Conservation (phyloP, 2,888 invertebrate genomes). For the Sarcophaga rosellei region DNA sequence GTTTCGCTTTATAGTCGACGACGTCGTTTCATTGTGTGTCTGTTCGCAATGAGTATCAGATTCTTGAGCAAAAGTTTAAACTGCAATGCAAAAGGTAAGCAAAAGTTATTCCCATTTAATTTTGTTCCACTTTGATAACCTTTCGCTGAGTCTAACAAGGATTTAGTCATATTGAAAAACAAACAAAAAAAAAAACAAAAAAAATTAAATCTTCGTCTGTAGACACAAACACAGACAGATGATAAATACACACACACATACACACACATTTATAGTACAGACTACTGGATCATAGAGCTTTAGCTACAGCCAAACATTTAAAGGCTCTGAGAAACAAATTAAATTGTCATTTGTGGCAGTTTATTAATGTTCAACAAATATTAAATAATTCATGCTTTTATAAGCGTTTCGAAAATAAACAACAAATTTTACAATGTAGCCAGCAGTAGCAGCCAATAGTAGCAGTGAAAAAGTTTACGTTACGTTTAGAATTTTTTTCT, state of each 20-base stretch:
- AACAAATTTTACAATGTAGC: background rate
- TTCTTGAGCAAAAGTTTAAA: conserved; percentile 62
- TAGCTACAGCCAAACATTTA: no score
- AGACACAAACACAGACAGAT: background rate
- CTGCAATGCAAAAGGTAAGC: conserved; percentile 65
- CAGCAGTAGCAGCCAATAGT: background rate
- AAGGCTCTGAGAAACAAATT: background rate
- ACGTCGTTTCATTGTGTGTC: background rate
- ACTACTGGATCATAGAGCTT: no score
- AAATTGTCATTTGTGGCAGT: conserved; percentile 36
- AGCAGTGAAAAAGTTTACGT: background rate
- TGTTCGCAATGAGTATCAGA: conserved; percentile 29
- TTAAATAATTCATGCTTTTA: background rate
- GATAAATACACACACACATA: background rate
- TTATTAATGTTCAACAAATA: conserved; percentile 14
- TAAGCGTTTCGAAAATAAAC: background rate
- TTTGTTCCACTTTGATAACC: conserved; percentile 45
- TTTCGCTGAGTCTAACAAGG: conserved; percentile 24
- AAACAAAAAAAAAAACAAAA: background rate
- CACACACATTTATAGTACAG: background rate
- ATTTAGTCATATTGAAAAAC: conserved; percentile 28
- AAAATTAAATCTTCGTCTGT: background rate
- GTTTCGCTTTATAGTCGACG: conserved; percentile 36
- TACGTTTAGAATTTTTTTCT: no score
- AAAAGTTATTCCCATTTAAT: conserved; percentile 66